A percentile compares a stretch with the other conserved stretches of the same genome.
These are phyloP conservation scores for Arvicanthis niloticus DNA, from an alignment of 2,113 vertebrate genomes.

Conservation along the genomic window DNA sequence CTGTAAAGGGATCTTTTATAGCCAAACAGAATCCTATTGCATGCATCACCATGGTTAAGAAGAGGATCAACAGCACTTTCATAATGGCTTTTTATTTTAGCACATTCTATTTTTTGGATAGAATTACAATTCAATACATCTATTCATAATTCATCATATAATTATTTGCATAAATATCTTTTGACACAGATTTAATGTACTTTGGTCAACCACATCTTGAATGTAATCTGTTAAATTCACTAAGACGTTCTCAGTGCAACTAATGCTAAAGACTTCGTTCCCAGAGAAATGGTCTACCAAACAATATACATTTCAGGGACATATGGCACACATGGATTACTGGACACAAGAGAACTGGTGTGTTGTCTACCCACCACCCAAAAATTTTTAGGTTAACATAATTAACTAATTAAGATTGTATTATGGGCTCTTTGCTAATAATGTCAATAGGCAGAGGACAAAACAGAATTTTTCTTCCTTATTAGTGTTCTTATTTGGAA, in stretches of 20 bases:
- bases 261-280: constrained; percentile 25
- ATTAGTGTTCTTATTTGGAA: constrained; percentile 15
- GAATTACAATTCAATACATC: constrained; percentile 71
- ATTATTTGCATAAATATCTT: constrained; percentile 75
- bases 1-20: constrained; percentile 78
- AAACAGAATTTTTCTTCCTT: constrained; percentile 46
- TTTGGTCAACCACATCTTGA: constrained; percentile 64
- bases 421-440: constrained; percentile 7
- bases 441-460: constrained; percentile 27
- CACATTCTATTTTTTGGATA: constrained; percentile 78
- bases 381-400: constrained; percentile 45
- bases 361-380: not conserved
- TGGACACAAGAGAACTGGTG: constrained; percentile 5
- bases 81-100: constrained; percentile 77
- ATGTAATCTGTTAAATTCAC: constrained; percentile 66
- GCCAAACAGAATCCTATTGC: constrained; percentile 65
- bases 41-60: constrained; percentile 67
- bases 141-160: constrained; percentile 69
- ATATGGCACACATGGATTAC: constrained; percentile 3
- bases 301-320: not conserved
- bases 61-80: constrained; percentile 74
- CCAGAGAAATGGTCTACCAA: not conserved
- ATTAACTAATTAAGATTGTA: constrained; percentile 43
- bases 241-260: constrained; percentile 19
- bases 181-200: constrained; percentile 54